Evolutionary conservation across 2,797 vertebrate species (phyloP), one percentile per base, ranked within the genome.

Genomic region (Odontamblyopus lacepedii): DNA sequence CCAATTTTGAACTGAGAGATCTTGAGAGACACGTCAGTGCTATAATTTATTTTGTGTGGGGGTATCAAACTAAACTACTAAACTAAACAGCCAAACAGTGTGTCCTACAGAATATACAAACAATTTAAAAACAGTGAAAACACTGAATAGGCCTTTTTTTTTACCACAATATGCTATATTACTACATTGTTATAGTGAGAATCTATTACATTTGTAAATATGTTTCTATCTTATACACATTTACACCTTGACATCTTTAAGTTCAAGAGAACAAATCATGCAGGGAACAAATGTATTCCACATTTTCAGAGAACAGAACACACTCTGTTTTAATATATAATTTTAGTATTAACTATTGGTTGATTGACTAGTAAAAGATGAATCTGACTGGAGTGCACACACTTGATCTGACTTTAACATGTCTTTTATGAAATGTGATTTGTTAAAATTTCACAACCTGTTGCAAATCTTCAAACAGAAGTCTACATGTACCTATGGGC

Each of bases 401-500:
- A 35, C 4, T 6, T 35, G 32, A 35, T 35, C 23, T 35, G 5
- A 35, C 32, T 35, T 35, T 35, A 6, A 6, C 32, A 35, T 35
- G 32, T 35, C 59, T 61, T 61, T 61, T 13, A 3, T 29, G 15
- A 30, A 32, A 18, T 32, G 59, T 32, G 27, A 32, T 18, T 32
- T 7, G 23, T 12, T 66, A 61, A 23, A 23, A 19, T 61, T 18
- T 61, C 27, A 30, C 15, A 18, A 1, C 32, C 29, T 32, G 27
- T 8, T 55, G 19, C 19, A n/a, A n/a, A n/a, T n/a, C 19, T 55
- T 55, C 51, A n/a, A 55, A n/a, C 51, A 55, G 51, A 55, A 55
- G 23, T 13, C 3, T 57, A 12, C 9, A 27, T 27, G n/a, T 6
- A 53, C 50, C 75, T 74, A 61, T 50, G 18, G 62, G 71, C 35